These are phyloP conservation scores for Ophioninae sp. DNA, from an alignment of 2,888 invertebrate species.

Conservation along the genomic window DNA sequence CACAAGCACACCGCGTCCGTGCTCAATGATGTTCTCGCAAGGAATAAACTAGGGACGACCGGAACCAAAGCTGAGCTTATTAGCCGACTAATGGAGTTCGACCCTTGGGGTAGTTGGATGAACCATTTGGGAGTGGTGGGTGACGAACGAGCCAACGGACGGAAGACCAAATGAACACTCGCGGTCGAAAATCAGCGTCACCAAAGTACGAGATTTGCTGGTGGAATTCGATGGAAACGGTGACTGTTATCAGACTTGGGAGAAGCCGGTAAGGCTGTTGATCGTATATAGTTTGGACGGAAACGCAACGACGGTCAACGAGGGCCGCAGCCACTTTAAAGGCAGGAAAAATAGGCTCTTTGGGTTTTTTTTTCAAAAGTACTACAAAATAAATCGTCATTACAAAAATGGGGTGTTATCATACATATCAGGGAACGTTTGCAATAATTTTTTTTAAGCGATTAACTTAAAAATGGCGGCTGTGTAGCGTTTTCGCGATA, in stretches of 20 bases:
- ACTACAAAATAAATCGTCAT: too few relatives aligned
- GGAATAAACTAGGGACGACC: conserved; percentile 23
- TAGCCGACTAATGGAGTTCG: conserved; percentile 18
- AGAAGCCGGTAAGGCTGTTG: neutral
- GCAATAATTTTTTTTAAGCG: too few relatives aligned
- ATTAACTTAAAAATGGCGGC: too few relatives aligned
- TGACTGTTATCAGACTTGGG: neutral
- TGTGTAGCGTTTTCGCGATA: too few relatives aligned
- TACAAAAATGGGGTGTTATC: too few relatives aligned
- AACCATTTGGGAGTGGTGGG: neutral
- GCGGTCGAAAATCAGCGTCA: neutral
- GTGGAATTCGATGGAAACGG: conserved; percentile 10
- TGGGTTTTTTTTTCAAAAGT: too few relatives aligned
- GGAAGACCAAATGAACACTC: neutral
- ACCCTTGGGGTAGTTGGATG: conserved; percentile 8
- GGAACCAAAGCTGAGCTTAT: conserved; percentile 21
- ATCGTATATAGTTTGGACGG: neutral
- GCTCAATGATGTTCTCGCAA: conserved; percentile 13
- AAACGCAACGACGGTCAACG: too few relatives aligned
- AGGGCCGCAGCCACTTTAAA: too few relatives aligned
- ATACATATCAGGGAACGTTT: too few relatives aligned
- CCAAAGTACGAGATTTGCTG: neutral
- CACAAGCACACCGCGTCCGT: neutral
- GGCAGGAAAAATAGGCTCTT: too few relatives aligned
- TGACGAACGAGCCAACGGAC: neutral